These are phyloP conservation scores for Xyliphius kryptos DNA, from an alignment of 2,113 vertebrate genomes.

Conservation along the genomic window DNA sequence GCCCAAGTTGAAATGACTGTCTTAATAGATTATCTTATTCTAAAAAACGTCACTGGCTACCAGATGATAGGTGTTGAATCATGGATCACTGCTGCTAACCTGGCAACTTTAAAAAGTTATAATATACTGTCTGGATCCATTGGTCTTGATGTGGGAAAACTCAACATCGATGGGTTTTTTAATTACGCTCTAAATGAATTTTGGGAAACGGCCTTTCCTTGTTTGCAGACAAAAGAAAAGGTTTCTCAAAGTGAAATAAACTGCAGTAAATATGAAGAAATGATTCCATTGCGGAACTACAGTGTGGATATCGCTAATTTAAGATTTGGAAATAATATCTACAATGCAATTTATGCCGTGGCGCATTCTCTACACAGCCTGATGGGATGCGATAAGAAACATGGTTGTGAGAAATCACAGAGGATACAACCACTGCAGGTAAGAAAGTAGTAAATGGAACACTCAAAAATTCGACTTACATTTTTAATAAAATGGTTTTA, in stretches of 20 bases:
- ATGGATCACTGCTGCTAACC: slow-evolving; percentile 62
- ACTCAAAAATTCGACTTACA: background rate
- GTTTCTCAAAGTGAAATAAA: background rate
- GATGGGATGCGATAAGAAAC: slow-evolving; percentile 42
- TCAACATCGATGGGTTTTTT: slow-evolving; percentile 51
- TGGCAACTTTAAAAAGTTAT: slow-evolving; percentile 55
- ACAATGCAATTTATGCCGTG: slow-evolving; percentile 62
- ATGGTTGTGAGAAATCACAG: slow-evolving; percentile 47
- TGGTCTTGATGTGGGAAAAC: slow-evolving; percentile 58
- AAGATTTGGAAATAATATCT: slow-evolving; percentile 58
- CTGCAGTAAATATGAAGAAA: slow-evolving; percentile 47
- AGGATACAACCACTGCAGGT: slow-evolving; percentile 55
- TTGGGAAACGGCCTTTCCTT: slow-evolving; percentile 52
- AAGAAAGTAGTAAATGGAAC: background rate
- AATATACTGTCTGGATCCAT: slow-evolving; percentile 55
- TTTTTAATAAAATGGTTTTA: background rate
- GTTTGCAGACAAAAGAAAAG: slow-evolving; percentile 5
- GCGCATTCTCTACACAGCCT: slow-evolving; percentile 59
- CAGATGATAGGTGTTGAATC: slow-evolving; percentile 64
- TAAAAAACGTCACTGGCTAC: slow-evolving; percentile 58
- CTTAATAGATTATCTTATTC: slow-evolving; percentile 55
- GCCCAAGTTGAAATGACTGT: slow-evolving; percentile 59
- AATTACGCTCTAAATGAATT: slow-evolving; percentile 53
- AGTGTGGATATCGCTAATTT: slow-evolving; percentile 55
- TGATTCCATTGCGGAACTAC: slow-evolving; percentile 45